These are phyloP conservation scores for Hybognathus amarus DNA, from an alignment of 2,797 vertebrate genomes.

Conservation along the genomic window DNA sequence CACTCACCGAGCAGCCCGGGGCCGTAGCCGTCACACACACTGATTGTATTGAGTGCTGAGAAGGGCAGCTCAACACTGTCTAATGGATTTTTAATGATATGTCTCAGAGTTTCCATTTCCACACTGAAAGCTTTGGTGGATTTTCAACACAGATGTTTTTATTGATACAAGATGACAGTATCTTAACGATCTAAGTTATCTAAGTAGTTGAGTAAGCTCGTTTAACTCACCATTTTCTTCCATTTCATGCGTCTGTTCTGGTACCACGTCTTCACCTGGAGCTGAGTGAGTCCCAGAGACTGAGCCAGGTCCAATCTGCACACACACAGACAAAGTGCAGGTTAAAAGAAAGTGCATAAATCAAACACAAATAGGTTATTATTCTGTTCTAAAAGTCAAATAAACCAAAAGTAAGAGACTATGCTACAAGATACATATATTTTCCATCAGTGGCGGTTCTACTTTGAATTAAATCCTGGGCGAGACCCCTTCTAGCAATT, in stretches of 20 bases:
- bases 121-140: constrained; percentile 36
- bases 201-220: neutral
- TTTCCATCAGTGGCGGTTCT: too few species aligned
- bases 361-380: neutral
- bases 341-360: constrained; percentile 1
- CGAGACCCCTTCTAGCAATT: too few species aligned
- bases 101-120: constrained; percentile 45
- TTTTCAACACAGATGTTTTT: constrained; percentile 25
- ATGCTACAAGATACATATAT: too few species aligned
- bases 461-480: too few species aligned
- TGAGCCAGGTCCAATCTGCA: constrained; percentile 94
- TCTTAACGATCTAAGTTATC: neutral
- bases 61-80: constrained; percentile 48
- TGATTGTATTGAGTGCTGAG: constrained; percentile 17
- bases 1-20: constrained; percentile 18
- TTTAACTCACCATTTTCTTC: constrained; percentile 94
- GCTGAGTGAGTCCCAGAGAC: constrained; percentile 94
- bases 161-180: constrained; percentile 22
- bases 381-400: neutral
- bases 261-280: constrained; percentile 99
- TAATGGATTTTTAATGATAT: constrained; percentile 63
- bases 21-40: constrained; percentile 21
- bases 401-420: too few species aligned
- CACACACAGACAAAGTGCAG: constrained; percentile 1
- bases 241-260: constrained; percentile 99